These are phyloP conservation scores for Tipula vernalis DNA, from an alignment of 2,888 invertebrate genomes.

Conservation along the genomic window DNA sequence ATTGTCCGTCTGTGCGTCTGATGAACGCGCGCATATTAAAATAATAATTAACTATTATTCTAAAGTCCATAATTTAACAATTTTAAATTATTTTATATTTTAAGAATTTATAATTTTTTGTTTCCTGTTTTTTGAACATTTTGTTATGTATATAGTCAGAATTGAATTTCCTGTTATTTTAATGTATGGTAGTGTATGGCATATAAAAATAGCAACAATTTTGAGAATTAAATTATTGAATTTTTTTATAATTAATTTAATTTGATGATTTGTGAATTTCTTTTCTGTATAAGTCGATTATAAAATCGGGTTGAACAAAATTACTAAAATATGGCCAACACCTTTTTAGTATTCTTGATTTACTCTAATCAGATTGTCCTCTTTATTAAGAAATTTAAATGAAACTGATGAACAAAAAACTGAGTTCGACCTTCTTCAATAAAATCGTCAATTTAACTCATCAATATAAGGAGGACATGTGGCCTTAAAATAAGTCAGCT, in stretches of 20 bases:
- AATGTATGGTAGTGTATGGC: background rate
- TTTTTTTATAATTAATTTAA: background rate
- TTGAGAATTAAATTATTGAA: background rate
- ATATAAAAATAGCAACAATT: background rate
- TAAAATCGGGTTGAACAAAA: no score
- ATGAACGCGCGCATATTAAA: background rate
- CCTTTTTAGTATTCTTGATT: no score
- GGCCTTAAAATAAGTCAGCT: no score
- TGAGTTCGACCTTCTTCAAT: no score
- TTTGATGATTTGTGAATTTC: no score
- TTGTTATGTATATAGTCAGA: background rate
- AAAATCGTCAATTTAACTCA: no score
- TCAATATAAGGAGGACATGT: no score
- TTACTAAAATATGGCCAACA: no score
- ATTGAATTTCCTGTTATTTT: background rate
- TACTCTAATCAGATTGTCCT: no score
- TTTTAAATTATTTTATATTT: background rate
- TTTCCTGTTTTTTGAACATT: background rate
- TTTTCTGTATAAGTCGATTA: no score
- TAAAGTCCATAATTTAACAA: background rate
- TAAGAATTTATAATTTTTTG: background rate
- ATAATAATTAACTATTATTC: background rate
- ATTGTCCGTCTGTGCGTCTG: background rate
- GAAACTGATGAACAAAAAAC: no score
- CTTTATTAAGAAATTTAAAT: no score